phyloP scores from a whole-genome alignment of 1,140 invertebrate species.

The Diploscapter pachys region DNA sequence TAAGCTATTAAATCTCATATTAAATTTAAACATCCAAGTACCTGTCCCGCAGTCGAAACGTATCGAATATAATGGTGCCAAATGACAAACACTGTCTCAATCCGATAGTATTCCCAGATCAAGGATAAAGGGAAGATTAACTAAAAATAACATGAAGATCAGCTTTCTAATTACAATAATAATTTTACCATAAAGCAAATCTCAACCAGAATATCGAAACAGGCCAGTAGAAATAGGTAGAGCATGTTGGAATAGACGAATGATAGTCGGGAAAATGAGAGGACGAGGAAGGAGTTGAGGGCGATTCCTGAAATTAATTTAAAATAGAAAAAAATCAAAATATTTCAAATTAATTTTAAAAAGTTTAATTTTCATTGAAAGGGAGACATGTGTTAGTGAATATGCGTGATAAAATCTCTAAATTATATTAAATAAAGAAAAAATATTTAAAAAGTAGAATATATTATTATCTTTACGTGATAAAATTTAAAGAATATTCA shows the following conservation, averaged over 20 bases:
- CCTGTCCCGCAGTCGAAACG: conserved; percentile 19
- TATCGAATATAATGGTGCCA: conserved; percentile 22
- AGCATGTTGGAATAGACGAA: conserved; percentile 11
- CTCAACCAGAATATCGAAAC: conserved; percentile 21
- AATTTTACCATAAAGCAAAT: conserved; percentile 17
- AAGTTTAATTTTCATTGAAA: no score
- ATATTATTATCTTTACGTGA: no score
- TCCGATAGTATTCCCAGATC: conserved; percentile 16
- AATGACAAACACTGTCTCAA: conserved; percentile 12
- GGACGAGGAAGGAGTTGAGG: conserved; percentile 15
- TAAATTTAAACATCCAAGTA: no score
- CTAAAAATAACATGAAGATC: background rate
- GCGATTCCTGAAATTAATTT: background rate
- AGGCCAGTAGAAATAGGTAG: conserved; percentile 15
- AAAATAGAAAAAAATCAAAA: no score
- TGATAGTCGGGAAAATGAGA: conserved; percentile 9
- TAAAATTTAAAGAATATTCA: no score
- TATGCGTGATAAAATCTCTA: no score
- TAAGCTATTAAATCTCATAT: no score
- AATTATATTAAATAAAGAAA: no score
- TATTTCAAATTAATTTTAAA: no score
- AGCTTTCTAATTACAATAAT: background rate
- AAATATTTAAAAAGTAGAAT: no score
- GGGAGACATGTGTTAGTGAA: no score
- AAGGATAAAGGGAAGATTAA: conserved; percentile 18